Evolutionary conservation across 1,140 invertebrate species (phyloP), one percentile per base, ranked within the genome.

Genomic region (Bombus waltoni): DNA sequence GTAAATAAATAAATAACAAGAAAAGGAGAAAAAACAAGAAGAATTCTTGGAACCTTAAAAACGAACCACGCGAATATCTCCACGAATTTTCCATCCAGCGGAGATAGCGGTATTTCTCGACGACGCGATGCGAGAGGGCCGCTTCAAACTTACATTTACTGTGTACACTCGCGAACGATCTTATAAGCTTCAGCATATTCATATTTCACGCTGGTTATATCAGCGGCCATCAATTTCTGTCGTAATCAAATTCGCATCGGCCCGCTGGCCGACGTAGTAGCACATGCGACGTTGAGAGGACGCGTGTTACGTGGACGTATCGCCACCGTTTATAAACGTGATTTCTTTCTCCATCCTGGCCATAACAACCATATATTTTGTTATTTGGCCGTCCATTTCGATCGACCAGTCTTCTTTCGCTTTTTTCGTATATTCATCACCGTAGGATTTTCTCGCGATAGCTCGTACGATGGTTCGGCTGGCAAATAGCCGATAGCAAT

Each of bases 171-270:
- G 72, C 59, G 32, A 82, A 74, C 22, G 57, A 47, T 66, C 72
- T 82, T 80, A 68, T 38, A 68, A 68, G 38, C 62, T 68, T 83
- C 81, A 53, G 25, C 57, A 66, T 75, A 75, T 82, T 66, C 81
- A 76, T 83, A 83, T 76, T 76, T 83, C 72, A 57, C 59, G 18
- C 13, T 53, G 32, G 42, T 77, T 68, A 75, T 83, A 83, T 83
- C 81, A 62, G 62, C 35, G 62, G 13, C 73, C 62, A 68, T 68
- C 81, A 77, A 83, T 83, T 77, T 68, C 73, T 62, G 35, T 10
- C 18, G 18, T 57, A 83, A 83, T 83, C 73, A 38, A 83, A 83
- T 57, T 83, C 73, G 42, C 81, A 42, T 83, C 72, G 47, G 47
- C 47, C 18, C 18, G 47, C 32, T 32, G 25, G 32, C 65, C 47